phyloP scores from a whole-genome alignment of 2,888 invertebrate species.

The Sphaeridia pumilis region DNA sequence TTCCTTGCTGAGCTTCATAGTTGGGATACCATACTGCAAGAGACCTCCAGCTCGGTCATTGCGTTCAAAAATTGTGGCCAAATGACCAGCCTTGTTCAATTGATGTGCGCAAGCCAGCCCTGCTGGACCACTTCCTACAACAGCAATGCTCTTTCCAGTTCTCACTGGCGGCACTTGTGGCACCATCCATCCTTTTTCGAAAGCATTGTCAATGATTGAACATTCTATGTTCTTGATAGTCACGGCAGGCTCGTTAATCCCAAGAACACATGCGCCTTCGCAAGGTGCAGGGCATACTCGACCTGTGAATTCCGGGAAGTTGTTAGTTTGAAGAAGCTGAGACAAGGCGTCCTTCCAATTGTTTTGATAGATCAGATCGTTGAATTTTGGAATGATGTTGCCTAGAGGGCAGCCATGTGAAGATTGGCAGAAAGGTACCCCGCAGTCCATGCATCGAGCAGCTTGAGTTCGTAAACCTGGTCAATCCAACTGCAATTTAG shows the following conservation, averaged over 20 bases:
- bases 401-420: conserved; percentile 92
- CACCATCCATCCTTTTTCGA: conserved; percentile 86
- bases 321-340: conserved; percentile 92
- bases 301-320: conserved; percentile 96
- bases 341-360: conserved; percentile 90
- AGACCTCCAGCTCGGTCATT: conserved; percentile 92
- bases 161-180: conserved; percentile 56
- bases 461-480: conserved; percentile 74
- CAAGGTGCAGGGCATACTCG: conserved; percentile 95
- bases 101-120: conserved; percentile 94
- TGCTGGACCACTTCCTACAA: conserved; percentile 84
- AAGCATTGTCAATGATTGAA: conserved; percentile 95
- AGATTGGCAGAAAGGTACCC: conserved; percentile 95
- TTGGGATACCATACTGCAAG: conserved; percentile 95
- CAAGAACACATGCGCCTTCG: conserved; percentile 94
- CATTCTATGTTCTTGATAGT: conserved; percentile 99
- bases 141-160: conserved; percentile 70
- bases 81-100: conserved; percentile 89
- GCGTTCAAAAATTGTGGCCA: conserved; percentile 91
- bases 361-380: conserved; percentile 85
- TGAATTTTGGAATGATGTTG: conserved; percentile 99
- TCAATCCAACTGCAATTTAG: background rate
- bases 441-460: conserved; percentile 97
- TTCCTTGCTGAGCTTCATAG: conserved; percentile 93
- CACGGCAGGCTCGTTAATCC: conserved; percentile 89